phyloP scores from a whole-genome alignment of 2,797 vertebrate genomes.

The Hephaestus fuliginosus region DNA sequence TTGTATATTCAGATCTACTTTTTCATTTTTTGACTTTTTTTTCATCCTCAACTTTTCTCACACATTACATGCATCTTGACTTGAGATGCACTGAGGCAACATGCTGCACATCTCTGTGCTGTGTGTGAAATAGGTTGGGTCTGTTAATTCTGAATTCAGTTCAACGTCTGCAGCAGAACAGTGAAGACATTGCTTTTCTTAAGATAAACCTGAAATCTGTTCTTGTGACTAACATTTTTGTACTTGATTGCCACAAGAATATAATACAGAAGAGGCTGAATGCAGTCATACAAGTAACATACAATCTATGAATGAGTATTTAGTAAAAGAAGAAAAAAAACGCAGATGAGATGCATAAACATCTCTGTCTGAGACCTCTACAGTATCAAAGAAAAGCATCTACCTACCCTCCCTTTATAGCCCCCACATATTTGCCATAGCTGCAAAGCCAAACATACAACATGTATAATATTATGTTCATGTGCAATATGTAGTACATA shows the following conservation, averaged over 20 bases:
- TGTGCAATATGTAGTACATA: neutral
- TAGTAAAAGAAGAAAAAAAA: no score
- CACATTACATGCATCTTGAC: constrained; percentile 14
- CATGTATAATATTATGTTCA: neutral
- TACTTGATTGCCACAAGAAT: neutral
- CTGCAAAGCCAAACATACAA: neutral
- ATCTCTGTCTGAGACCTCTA: no score
- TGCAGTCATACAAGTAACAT: neutral
- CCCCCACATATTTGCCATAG: neutral
- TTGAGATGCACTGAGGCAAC: constrained; percentile 16
- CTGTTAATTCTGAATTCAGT: neutral
- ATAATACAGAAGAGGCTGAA: neutral
- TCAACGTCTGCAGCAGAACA: neutral
- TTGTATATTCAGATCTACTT: neutral
- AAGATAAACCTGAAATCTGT: no score
- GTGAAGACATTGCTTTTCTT: neutral
- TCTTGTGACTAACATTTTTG: no score
- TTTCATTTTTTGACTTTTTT: neutral
- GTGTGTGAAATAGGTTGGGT: constrained; percentile 7
- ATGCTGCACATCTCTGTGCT: neutral
- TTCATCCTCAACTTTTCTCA: neutral
- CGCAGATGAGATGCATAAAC: no score
- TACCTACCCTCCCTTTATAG: neutral
- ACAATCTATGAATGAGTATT: neutral
- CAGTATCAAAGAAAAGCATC: neutral